Evolutionary conservation across 2,797 vertebrate species (phyloP).

Genomic region (Cryptoprocta ferox): DNA sequence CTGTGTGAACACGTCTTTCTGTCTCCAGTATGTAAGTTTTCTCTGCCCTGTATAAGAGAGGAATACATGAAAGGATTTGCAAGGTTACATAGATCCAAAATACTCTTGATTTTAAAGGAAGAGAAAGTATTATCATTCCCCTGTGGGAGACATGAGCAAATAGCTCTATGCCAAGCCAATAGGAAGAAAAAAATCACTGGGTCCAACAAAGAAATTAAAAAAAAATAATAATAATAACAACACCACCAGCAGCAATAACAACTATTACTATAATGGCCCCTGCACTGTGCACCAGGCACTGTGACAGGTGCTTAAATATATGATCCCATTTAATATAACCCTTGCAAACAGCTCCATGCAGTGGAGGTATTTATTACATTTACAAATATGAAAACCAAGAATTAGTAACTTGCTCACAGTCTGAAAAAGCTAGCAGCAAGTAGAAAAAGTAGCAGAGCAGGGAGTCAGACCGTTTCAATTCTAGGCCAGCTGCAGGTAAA

Average conservation of each 20-base stretch:
- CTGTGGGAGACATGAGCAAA: neutral
- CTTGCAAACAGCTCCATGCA: neutral
- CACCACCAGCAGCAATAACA: neutral
- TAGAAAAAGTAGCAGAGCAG: neutral
- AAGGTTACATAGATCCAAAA: conserved; percentile 27
- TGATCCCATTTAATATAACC: neutral
- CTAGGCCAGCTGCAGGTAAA: neutral
- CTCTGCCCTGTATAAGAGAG: neutral
- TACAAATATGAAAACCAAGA: neutral
- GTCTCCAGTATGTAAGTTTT: neutral
- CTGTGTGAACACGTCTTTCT: neutral
- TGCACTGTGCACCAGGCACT: neutral
- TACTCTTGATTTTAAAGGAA: neutral
- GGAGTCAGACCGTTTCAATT: neutral
- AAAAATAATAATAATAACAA: neutral
- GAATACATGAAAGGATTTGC: neutral
- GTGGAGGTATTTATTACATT: neutral
- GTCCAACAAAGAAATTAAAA: neutral
- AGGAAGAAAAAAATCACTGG: neutral
- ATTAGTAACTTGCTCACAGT: neutral
- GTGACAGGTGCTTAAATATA: neutral
- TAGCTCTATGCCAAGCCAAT: conserved; percentile 16
- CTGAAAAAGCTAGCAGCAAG: neutral
- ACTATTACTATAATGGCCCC: neutral
- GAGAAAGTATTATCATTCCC: neutral